Evolutionary conservation across 2,888 invertebrate species (phyloP).

Genomic region (Phyllotreta cruciferae): DNA sequence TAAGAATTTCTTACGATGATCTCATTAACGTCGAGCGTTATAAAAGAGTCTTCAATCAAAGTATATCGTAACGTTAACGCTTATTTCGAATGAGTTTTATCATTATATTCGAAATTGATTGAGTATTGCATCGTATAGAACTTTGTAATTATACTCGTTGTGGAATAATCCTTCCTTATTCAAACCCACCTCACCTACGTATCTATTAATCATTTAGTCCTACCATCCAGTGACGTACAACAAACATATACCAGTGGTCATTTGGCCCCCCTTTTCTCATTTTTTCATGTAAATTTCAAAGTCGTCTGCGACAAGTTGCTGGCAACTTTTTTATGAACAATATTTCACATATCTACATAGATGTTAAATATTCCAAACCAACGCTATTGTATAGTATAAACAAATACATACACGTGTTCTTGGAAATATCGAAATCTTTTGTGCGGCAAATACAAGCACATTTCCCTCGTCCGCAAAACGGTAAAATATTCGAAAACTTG

Average conservation of each 20-base stretch:
- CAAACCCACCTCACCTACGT: constrained; percentile 8
- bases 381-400: neutral
- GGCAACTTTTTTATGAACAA: too few species aligned
- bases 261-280: too few species aligned
- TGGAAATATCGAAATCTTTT: constrained; percentile 13
- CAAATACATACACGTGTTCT: constrained; percentile 7
- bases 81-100: neutral
- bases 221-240: too few species aligned
- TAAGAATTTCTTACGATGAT: too few species aligned
- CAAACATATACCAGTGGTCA: too few species aligned
- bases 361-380: too few species aligned
- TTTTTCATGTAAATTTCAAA: too few species aligned
- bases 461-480: constrained; percentile 3
- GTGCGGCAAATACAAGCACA: constrained; percentile 4
- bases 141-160: constrained; percentile 11
- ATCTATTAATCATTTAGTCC: constrained; percentile 10
- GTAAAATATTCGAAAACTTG: constrained; percentile 23
- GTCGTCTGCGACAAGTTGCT: too few species aligned
- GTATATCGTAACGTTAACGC: constrained; percentile 3
- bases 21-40: too few species aligned
- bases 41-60: constrained; percentile 3
- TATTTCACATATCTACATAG: too few species aligned
- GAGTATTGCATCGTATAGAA: constrained; percentile 1
- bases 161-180: constrained; percentile 1
- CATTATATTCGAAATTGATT: constrained; percentile 8